Base-by-base conservation (phyloP, 2,888 invertebrate species). In the Leptopilina drosophilae region DNA sequence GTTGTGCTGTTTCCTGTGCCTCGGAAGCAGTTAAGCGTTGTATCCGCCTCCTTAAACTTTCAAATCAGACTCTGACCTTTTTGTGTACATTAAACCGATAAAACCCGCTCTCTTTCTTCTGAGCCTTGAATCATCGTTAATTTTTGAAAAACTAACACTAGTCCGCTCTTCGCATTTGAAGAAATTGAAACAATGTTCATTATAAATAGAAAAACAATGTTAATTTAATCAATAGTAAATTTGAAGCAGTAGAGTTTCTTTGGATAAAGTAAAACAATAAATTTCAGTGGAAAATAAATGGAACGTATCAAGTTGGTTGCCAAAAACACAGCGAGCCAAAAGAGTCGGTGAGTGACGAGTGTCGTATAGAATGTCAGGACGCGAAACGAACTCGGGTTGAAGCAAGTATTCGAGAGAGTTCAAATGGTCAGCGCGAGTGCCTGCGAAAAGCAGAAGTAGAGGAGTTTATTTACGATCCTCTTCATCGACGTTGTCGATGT, bases 401-500 rank as follows among this genome's bases (percentile, higher is more conserved):
- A 67, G 67, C 11, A 42, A 67, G 15, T 15, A 67, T 67, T 73
- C 73, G 26, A 56, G 73, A 56, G 73, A 53, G 33, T 56, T 73
- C 73, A 53, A 73, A 73, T 73, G 73, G 73, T 73, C 73, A 73
- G 49, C 26, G 73, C 53, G 11, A 65, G 59, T 59, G 56, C 26
- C 64, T 46, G 33, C 56, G 64, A 64, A 56, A 67, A 12, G 33
- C 33, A 26, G 77, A 4, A 11, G n/a, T 42, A 7, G 53, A 53
- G 64, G 67, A 56, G 65, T 65, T 82, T 81, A 66, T 82, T 82
- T 83, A 83, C 82, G 82, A 83, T 79, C 78, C 78, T 77, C 79
- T 78, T 77, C 80, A 69, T 40, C 77, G 77, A 5, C 82, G 76
- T 15, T n/a, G 76, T 46, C 64, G 76, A 76, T 78, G 77, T 79